These are phyloP conservation scores for Chaenogobius annularis DNA, from an alignment of 2,113 vertebrate species.

Conservation along the genomic window DNA sequence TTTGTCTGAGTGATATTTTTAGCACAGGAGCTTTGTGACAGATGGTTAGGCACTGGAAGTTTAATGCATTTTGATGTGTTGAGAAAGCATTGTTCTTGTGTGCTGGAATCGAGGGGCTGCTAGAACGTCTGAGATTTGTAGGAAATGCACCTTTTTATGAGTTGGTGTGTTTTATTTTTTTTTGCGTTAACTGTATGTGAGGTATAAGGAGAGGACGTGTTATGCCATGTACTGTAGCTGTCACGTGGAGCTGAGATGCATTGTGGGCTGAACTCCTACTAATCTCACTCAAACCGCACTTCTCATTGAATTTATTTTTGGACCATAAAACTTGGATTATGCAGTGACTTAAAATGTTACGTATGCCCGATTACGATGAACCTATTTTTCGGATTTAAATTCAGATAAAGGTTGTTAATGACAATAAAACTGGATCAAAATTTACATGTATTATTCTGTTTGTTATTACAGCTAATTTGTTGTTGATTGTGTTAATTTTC, in stretches of 20 bases:
- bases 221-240: conserved; percentile 44
- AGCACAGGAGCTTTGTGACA: neutral
- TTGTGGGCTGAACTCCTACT: conserved; percentile 21
- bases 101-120: conserved; percentile 3
- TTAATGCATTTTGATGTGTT: conserved; percentile 10
- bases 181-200: conserved; percentile 5
- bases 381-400: neutral
- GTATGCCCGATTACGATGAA: neutral
- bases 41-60: conserved; percentile 4
- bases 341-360: neutral
- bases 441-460: no score
- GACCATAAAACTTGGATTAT: neutral
- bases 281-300: conserved; percentile 13
- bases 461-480: no score
- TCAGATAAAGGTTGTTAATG: neutral
- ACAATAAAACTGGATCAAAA: neutral
- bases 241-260: conserved; percentile 29
- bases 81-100: conserved; percentile 17
- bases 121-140: conserved; percentile 28
- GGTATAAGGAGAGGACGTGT: conserved; percentile 38
- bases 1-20: conserved; percentile 9
- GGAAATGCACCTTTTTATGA: neutral
- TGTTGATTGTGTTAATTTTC: no score
- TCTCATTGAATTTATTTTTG: conserved; percentile 1
- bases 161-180: conserved; percentile 7